Evolutionary conservation across 1,140 invertebrate species (phyloP).

Genomic region (Phymorhynchus buccinoides): DNA sequence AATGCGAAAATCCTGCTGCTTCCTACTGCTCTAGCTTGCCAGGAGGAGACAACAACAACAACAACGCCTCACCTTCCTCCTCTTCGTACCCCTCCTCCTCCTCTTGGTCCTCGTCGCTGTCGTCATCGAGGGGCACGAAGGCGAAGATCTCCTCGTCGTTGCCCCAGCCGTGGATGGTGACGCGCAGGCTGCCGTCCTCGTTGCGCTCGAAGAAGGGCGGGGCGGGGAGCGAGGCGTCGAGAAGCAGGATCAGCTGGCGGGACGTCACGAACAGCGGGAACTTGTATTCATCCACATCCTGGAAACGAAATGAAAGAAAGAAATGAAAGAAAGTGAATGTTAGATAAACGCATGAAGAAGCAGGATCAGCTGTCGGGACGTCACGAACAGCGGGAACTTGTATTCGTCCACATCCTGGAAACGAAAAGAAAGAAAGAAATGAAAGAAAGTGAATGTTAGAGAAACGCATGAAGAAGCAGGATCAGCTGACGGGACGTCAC

Average conservation of each 20-base stretch:
- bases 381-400: no score
- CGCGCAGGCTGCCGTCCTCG: conserved; percentile 57
- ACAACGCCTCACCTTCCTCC: conserved; percentile 12
- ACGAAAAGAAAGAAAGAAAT: no score
- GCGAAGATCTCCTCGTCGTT: conserved; percentile 55
- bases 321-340: no score
- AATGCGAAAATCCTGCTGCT: conserved; percentile 51
- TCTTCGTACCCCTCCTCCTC: conserved; percentile 22
- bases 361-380: no score
- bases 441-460: no score
- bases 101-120: conserved; percentile 41
- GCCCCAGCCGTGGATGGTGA: conserved; percentile 58
- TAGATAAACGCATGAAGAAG: no score
- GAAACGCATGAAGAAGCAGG: no score
- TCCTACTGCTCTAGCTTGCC: no score
- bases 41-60: no score
- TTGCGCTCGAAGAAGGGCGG: conserved; percentile 58
- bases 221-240: conserved; percentile 60
- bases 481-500: no score
- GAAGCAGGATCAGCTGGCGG: conserved; percentile 57
- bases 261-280: conserved; percentile 66
- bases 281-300: conserved; percentile 52
- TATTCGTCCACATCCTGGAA: no score
- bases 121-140: conserved; percentile 52
- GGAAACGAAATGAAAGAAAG: conserved; percentile 33